Evolutionary conservation across 2,888 invertebrate genomes (phyloP).

Genomic region (Pedicia rivosa): DNA sequence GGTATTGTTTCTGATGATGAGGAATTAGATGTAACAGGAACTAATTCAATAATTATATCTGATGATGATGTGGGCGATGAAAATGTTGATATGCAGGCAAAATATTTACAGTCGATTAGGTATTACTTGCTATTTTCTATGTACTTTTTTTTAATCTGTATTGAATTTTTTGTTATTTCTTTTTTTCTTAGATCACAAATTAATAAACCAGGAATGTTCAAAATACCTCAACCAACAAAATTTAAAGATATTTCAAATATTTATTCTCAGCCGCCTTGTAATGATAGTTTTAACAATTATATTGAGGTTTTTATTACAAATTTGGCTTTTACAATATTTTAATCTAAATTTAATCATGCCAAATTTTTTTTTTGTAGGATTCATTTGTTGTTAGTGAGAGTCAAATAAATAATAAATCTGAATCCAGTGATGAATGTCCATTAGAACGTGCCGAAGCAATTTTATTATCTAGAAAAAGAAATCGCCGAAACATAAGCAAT

Average conservation of each 20-base stretch:
- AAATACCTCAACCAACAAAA: constrained; percentile 38
- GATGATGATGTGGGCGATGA: constrained; percentile 34
- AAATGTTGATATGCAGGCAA: constrained; percentile 40
- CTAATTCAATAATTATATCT: constrained; percentile 36
- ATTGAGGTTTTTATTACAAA: too few species aligned
- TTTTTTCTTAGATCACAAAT: constrained; percentile 27
- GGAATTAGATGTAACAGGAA: constrained; percentile 31
- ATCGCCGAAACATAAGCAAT: too few species aligned
- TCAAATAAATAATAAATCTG: constrained; percentile 19
- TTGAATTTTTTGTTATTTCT: constrained; percentile 4
- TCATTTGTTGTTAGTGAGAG: constrained; percentile 33
- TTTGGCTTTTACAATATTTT: too few species aligned
- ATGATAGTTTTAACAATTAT: too few species aligned
- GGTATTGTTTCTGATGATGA: constrained; percentile 31
- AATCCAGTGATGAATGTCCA: constrained; percentile 34
- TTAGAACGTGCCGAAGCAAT: constrained; percentile 46
- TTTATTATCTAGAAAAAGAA: too few species aligned
- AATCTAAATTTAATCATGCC: too few species aligned
- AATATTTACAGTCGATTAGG: constrained; percentile 41
- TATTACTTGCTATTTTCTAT: constrained; percentile 16
- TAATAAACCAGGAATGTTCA: constrained; percentile 45
- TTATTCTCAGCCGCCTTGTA: constrained; percentile 13
- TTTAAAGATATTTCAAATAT: constrained; percentile 21
- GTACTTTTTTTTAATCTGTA: not conserved
- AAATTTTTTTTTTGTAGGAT: constrained; percentile 33